phyloP scores from a whole-genome alignment of 2,888 invertebrate species.

The Lycia hirtaria region DNA sequence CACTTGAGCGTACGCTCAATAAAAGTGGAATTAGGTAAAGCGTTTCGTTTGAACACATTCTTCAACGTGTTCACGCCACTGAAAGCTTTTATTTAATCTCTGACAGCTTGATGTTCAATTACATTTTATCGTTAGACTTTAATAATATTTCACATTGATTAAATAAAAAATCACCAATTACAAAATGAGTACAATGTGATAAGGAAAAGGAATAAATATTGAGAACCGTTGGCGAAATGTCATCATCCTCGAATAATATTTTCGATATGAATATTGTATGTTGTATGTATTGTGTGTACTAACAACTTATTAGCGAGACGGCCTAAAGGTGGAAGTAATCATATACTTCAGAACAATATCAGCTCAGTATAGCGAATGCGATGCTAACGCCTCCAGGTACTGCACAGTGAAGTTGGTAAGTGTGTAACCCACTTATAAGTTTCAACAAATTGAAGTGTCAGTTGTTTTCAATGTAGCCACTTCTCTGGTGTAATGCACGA shows the following conservation, averaged over 20 bases:
- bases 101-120: conserved; percentile 55
- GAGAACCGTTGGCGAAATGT: conserved; percentile 69
- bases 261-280: conserved; percentile 62
- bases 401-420: no score
- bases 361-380: no score
- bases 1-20: no score
- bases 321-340: no score
- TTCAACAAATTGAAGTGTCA: conserved; percentile 72
- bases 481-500: conserved; percentile 56
- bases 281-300: no score
- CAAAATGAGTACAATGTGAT: conserved; percentile 47
- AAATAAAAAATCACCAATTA: conserved; percentile 49
- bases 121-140: conserved; percentile 51
- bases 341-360: no score
- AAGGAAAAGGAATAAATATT: conserved; percentile 58
- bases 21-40: no score
- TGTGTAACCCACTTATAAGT: conserved; percentile 63
- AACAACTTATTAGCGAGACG: no score
- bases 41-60: conserved; percentile 44
- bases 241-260: conserved; percentile 63
- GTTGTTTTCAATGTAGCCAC: conserved; percentile 61
- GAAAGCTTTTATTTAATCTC: conserved; percentile 55
- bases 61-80: conserved; percentile 36
- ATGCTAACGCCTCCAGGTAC: no score
- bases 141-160: conserved; percentile 54